Conservation (phyloP, 2,888 invertebrate genomes). For the Digitonthophagus gazella region DNA sequence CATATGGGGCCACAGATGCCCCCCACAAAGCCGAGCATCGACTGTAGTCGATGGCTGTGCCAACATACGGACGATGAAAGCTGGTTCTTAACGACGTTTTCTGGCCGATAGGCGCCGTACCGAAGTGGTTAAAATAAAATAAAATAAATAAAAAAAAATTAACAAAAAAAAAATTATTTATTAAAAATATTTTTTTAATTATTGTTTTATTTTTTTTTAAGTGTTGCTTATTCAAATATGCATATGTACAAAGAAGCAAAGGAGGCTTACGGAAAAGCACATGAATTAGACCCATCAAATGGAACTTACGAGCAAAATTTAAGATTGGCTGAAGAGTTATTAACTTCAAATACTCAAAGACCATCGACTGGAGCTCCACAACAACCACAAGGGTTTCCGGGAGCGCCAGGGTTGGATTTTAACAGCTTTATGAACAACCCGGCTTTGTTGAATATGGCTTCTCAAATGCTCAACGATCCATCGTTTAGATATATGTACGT, state of each 20-base stretch:
- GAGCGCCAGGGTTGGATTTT: slow-evolving; percentile 53
- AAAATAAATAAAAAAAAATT: too few species aligned
- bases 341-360: slow-evolving; percentile 8
- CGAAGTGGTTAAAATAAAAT: too few species aligned
- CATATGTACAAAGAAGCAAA: slow-evolving; percentile 81
- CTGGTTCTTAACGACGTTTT: too few species aligned
- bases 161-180: neutral
- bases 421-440: slow-evolving; percentile 76
- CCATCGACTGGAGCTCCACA: neutral
- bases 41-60: too few species aligned
- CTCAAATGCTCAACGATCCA: slow-evolving; percentile 81
- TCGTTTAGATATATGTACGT: slow-evolving; percentile 70
- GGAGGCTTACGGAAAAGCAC: slow-evolving; percentile 82
- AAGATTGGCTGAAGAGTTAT: slow-evolving; percentile 72
- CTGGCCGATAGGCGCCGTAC: too few species aligned
- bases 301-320: slow-evolving; percentile 86
- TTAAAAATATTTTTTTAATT: slow-evolving; percentile 4
- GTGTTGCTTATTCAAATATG: slow-evolving; percentile 79
- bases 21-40: too few species aligned
- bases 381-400: neutral
- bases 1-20: too few species aligned
- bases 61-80: too few species aligned
- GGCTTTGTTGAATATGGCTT: slow-evolving; percentile 78
- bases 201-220: slow-evolving; percentile 33
- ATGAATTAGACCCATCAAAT: slow-evolving; percentile 89